These are phyloP conservation scores for Falco punctatus DNA, from an alignment of 2,113 vertebrate genomes.

Conservation along the genomic window DNA sequence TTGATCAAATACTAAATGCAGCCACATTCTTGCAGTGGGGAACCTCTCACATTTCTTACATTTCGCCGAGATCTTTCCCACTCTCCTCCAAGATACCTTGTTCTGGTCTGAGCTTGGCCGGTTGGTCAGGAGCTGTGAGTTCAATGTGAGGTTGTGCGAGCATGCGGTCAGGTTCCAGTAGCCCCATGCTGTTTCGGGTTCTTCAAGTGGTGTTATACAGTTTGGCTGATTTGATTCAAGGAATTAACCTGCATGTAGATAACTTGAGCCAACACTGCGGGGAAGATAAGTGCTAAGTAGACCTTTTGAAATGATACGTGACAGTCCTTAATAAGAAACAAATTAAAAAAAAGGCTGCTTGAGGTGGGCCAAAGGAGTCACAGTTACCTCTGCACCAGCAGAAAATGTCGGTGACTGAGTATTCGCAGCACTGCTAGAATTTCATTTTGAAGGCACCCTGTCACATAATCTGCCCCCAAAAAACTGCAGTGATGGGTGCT, in stretches of 20 bases:
- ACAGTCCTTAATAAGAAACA: not conserved
- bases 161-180: not conserved
- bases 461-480: accelerated
- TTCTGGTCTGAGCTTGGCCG: not conserved
- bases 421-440: not conserved
- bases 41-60: not conserved
- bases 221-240: not conserved
- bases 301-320: not conserved
- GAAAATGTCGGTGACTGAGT: accelerated
- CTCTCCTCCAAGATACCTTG: not conserved
- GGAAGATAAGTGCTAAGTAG: not conserved
- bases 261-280: not conserved
- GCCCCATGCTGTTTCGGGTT: not conserved
- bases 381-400: not conserved
- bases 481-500: not conserved
- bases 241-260: not conserved
- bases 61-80: not conserved
- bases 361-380: not conserved
- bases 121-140: not conserved
- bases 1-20: not conserved
- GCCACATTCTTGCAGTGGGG: not conserved
- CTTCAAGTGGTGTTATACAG: not conserved
- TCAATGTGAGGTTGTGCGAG: not conserved
- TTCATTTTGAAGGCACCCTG: not conserved
- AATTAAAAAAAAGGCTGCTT: not conserved